phyloP scores from a whole-genome alignment of 2,888 invertebrate genomes.

The Patella depressa region DNA sequence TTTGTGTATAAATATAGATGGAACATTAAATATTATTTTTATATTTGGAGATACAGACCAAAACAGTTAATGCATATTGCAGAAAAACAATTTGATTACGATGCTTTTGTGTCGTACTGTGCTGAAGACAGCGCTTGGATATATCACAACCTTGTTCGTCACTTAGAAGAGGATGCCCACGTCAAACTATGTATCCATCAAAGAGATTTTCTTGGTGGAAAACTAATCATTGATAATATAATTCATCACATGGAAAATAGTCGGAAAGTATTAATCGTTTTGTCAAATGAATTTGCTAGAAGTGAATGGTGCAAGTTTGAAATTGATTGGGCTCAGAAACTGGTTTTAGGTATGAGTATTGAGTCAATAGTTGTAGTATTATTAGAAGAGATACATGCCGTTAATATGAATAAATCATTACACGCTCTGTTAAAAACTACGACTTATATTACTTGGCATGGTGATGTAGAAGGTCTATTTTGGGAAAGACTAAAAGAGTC shows the following conservation, averaged over 20 bases:
- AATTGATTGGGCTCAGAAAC: slow-evolving; percentile 80
- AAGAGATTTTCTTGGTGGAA: slow-evolving; percentile 81
- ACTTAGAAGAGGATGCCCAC: slow-evolving; percentile 75
- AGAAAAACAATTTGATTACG: slow-evolving; percentile 72
- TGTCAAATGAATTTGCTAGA: slow-evolving; percentile 77
- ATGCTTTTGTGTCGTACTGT: slow-evolving; percentile 81
- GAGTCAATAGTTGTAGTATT: slow-evolving; percentile 79
- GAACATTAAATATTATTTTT: neutral
- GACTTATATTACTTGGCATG: slow-evolving; percentile 79
- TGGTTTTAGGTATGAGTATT: slow-evolving; percentile 70
- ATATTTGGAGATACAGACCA: neutral
- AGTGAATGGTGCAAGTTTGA: slow-evolving; percentile 84
- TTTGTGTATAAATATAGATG: neutral
- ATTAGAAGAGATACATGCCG: slow-evolving; percentile 78
- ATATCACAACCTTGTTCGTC: slow-evolving; percentile 77
- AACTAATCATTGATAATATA: slow-evolving; percentile 81
- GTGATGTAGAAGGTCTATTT: neutral
- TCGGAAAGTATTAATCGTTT: slow-evolving; percentile 77
- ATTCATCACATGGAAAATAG: slow-evolving; percentile 80
- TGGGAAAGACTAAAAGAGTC: neutral
- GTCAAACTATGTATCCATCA: slow-evolving; percentile 78
- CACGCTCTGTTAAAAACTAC: slow-evolving; percentile 80
- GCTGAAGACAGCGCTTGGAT: slow-evolving; percentile 79
- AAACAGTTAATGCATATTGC: slow-evolving; percentile 72
- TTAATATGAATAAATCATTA: slow-evolving; percentile 77